Base-by-base conservation (phyloP, 2,797 vertebrate genomes). In the Etheostoma nigrum region DNA sequence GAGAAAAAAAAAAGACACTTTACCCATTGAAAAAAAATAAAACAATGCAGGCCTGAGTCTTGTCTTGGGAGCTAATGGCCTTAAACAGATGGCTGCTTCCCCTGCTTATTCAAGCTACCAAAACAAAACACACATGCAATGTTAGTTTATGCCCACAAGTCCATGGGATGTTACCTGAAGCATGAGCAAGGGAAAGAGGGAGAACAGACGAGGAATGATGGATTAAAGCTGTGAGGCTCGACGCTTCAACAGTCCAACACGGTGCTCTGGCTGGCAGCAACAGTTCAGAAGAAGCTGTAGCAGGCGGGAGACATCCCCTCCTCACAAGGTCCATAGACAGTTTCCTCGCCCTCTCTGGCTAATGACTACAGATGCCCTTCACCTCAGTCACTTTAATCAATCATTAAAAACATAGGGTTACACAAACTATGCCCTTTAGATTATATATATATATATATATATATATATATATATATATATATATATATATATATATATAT, bases 181-280 rank as follows among this genome's bases (percentile, higher is more conserved):
- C 69, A 61, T 52, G 75, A 78, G 66, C 75, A 74, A 66, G 65
- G 44, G 48, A 70, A 67, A 77, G 49, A 48, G 59, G 54, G 72
- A 76, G 61, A 81, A 51, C 61, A 68, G 54, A 49, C 33, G 36
- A 69, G 68, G 67, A 48, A 3, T 54, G 66, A 25, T 57, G 77
- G 44, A 60, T 42, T 44, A 60, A 81, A 44, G 57, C 57, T 51
- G n/a, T 33, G 69, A 52, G 48, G 21, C 44, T 44, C 49, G 42
- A 58, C 12, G 4, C 57, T 62, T 27, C 71, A n/a, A 15, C 14
- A 23, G 27, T 63, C 63, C 42, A 51, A 52, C 48, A 42, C 15
- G 6, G 19, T 6, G 19, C 21, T 51, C 21, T n/a, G 54, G 4
- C 33, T 59, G 60, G 33, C 36, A 42, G 67, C 54, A 18, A 36